Percentiles rank a stretch among this genome's conserved stretches.
phyloP scores from a whole-genome alignment of 1,140 invertebrate genomes.

The Drosophila rufa region DNA sequence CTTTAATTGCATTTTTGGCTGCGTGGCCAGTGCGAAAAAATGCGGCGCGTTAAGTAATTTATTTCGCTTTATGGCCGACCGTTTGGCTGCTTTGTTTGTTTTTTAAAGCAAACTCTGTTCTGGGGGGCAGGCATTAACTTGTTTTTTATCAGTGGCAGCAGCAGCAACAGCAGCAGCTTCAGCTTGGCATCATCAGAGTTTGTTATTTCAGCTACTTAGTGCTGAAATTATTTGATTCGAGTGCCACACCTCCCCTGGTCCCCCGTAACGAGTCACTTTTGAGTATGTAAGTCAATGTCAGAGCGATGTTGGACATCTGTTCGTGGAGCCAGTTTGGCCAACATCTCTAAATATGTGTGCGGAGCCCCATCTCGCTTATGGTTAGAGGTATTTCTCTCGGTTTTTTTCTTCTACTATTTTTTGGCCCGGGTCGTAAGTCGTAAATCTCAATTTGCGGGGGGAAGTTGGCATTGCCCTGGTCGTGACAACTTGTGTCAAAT shows the following conservation, averaged over 20 bases:
- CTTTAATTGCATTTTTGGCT: constrained; percentile 69
- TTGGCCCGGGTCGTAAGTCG: constrained; percentile 40
- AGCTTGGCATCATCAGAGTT: constrained; percentile 24
- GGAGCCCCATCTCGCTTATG: constrained; percentile 40
- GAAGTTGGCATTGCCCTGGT: constrained; percentile 2
- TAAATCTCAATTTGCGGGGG: constrained; percentile 56
- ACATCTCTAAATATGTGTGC: constrained; percentile 52
- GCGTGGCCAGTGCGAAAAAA: constrained; percentile 54
- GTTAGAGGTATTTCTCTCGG: constrained; percentile 21
- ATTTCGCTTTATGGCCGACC: constrained; percentile 56
- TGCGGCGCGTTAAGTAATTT: constrained; percentile 67
- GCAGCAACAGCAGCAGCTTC: constrained; percentile 10
- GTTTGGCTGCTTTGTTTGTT: constrained; percentile 24
- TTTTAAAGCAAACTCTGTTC: constrained; percentile 31
- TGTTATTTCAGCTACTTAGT: constrained; percentile 56
- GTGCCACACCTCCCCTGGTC: constrained; percentile 14
- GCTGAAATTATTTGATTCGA: constrained; percentile 59
- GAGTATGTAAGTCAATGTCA: constrained; percentile 64
- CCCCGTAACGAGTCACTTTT: constrained; percentile 38
- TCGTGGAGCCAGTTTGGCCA: constrained; percentile 30
- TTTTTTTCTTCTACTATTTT: not conserved
- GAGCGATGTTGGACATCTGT: constrained; percentile 51
- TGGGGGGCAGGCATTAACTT: constrained; percentile 36
- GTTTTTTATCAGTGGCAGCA: constrained; percentile 28
- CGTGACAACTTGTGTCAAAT: constrained; percentile 50